Conservation (phyloP, 1,140 invertebrate genomes). For the Eriosoma lanigerum region DNA sequence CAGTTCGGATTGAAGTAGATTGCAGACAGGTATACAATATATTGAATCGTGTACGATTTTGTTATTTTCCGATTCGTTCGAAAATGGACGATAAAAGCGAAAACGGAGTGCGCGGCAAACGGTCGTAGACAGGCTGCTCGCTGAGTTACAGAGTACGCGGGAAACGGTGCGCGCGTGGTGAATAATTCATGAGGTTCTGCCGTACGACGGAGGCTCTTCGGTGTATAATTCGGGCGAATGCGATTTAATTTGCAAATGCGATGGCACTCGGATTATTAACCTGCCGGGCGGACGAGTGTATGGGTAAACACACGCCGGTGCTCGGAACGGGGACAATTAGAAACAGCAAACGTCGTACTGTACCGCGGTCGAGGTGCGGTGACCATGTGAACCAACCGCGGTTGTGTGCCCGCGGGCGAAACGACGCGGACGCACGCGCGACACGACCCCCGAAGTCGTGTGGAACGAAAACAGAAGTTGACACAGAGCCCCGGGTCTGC, state of each 20-base stretch:
- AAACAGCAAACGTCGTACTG: conserved; percentile 26
- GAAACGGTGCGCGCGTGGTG: not conserved
- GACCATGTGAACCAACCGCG: conserved; percentile 24
- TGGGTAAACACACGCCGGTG: not conserved
- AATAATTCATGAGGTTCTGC: conserved; percentile 48
- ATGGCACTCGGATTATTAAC: conserved; percentile 37
- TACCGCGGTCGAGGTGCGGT: not conserved
- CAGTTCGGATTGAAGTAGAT: no score
- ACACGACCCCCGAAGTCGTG: no score
- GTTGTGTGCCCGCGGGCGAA: no score
- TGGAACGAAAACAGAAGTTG: no score
- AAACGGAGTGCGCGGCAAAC: no score
- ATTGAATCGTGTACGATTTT: no score
- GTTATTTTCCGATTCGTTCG: no score
- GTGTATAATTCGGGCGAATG: conserved; percentile 44
- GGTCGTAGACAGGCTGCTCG: no score
- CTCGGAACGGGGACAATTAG: conserved; percentile 8
- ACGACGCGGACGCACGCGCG: no score
- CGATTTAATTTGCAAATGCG: conserved; percentile 50
- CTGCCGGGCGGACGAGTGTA: conserved; percentile 5
- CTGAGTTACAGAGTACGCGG: no score
- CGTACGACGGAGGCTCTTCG: not conserved
- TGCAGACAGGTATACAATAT: no score
- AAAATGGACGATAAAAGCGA: no score
- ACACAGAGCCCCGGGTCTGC: conserved; percentile 14